Conservation (phyloP, 1,140 invertebrate species). For the Drosophila funebris region DNA sequence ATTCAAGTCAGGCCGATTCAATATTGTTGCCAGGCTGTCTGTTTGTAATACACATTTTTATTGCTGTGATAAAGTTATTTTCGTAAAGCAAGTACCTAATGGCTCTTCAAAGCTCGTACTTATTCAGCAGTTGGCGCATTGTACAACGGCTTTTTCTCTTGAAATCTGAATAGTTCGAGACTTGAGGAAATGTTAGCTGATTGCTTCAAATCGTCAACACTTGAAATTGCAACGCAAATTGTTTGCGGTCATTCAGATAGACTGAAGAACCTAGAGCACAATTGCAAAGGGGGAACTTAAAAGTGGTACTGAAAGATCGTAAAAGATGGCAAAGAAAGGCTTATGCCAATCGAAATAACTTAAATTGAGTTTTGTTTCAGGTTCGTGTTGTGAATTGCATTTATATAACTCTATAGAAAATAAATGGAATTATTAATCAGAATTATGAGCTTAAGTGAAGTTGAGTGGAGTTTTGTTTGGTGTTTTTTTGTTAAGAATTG, state of each 20-base stretch:
- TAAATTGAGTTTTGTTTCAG: background rate
- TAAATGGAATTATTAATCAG: no score
- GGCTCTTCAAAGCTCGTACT: constrained; percentile 20
- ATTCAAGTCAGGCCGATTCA: background rate
- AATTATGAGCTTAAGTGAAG: no score
- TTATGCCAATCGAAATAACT: background rate
- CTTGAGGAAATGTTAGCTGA: constrained; percentile 49
- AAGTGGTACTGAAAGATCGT: background rate
- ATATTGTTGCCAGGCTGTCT: background rate
- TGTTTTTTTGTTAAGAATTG: no score
- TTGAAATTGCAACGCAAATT: constrained; percentile 52
- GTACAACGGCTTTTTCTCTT: constrained; percentile 16
- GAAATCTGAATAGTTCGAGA: constrained; percentile 44
- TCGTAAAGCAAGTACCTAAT: constrained; percentile 37
- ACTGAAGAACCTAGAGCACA: constrained; percentile 1
- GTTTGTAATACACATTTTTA: constrained; percentile 10
- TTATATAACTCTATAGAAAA: no score
- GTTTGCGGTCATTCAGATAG: constrained; percentile 36
- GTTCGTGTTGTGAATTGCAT: no score
- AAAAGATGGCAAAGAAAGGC: background rate
- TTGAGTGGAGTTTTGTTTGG: no score
- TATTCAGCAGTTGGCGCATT: background rate
- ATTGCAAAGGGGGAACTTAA: constrained; percentile 1
- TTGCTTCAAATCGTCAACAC: constrained; percentile 30
- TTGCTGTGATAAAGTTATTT: background rate